phyloP scores from a whole-genome alignment of 2,113 vertebrate genomes.

The Tamias sibiricus region DNA sequence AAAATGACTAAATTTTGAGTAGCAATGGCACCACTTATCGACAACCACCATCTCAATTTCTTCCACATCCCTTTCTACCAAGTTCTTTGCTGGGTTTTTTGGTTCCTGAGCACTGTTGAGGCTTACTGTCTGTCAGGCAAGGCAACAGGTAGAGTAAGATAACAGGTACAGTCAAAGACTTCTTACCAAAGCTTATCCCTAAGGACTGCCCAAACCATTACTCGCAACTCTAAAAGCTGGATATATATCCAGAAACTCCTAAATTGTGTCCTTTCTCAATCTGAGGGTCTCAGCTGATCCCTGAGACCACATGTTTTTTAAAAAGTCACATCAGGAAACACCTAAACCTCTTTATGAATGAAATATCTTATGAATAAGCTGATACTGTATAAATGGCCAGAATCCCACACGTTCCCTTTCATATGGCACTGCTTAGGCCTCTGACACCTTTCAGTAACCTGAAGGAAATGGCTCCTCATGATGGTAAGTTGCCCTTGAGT shows the following conservation, averaged over 20 bases:
- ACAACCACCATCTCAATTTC: neutral
- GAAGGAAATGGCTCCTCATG: neutral
- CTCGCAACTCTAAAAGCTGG: neutral
- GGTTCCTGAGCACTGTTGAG: neutral
- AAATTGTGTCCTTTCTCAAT: neutral
- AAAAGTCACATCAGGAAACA: conserved; percentile 5
- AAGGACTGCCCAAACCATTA: neutral
- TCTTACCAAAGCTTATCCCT: neutral
- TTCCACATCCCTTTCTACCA: neutral
- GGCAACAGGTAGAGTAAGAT: neutral
- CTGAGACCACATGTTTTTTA: neutral
- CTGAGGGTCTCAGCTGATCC: neutral
- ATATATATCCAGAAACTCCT: neutral
- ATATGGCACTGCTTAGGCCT: neutral
- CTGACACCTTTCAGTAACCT: neutral
- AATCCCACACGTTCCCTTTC: neutral
- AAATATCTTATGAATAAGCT: conserved; percentile 1
- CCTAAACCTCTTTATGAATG: neutral
- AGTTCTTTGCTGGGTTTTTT: neutral
- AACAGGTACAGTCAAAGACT: neutral
- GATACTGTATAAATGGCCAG: neutral
- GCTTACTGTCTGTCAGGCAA: neutral
- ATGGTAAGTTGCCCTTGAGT: conserved; percentile 1
- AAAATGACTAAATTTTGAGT: neutral
- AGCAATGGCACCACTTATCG: neutral